Percentiles rank a stretch among this genome's conserved stretches.
Conservation (phyloP, 2,888 invertebrate genomes). For the Phasia obesa region DNA sequence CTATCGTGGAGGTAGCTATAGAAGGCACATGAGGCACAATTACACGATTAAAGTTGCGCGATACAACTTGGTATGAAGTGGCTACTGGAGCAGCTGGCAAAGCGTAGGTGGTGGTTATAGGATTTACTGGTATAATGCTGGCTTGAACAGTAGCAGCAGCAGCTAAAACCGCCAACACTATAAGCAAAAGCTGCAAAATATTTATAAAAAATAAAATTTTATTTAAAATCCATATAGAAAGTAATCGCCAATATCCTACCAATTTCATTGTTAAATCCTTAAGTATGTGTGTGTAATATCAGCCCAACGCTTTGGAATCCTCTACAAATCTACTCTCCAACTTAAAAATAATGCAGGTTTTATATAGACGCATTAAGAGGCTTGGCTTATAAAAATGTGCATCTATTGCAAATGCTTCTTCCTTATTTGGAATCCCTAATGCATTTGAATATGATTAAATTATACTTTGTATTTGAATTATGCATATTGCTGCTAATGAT, state of each 20-base stretch:
- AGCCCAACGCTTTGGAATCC: constrained; percentile 29
- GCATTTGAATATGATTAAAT: constrained; percentile 22
- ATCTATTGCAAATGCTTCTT: constrained; percentile 31
- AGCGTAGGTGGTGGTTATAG: constrained; percentile 61
- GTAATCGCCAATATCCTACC: constrained; percentile 22
- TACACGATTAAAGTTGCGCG: constrained; percentile 77
- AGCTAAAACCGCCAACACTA: constrained; percentile 32
- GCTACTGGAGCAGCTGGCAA: constrained; percentile 73
- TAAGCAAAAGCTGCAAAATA: constrained; percentile 21
- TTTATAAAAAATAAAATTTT: neutral
- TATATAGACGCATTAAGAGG: constrained; percentile 24
- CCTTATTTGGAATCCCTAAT: constrained; percentile 42
- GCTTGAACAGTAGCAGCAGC: constrained; percentile 5
- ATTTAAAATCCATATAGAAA: no score
- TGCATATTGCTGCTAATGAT: constrained; percentile 2
- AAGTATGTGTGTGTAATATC: neutral
- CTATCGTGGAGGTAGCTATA: constrained; percentile 27
- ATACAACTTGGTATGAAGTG: constrained; percentile 78
- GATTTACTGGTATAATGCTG: constrained; percentile 52
- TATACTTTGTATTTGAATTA: constrained; percentile 8
- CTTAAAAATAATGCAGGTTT: neutral
- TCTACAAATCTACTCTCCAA: constrained; percentile 21
- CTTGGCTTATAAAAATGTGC: neutral
- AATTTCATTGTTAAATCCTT: constrained; percentile 58
- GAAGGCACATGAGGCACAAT: constrained; percentile 72